Evolutionary conservation across 2,888 invertebrate species (phyloP).

Genomic region (Drosophila eohydei): DNA sequence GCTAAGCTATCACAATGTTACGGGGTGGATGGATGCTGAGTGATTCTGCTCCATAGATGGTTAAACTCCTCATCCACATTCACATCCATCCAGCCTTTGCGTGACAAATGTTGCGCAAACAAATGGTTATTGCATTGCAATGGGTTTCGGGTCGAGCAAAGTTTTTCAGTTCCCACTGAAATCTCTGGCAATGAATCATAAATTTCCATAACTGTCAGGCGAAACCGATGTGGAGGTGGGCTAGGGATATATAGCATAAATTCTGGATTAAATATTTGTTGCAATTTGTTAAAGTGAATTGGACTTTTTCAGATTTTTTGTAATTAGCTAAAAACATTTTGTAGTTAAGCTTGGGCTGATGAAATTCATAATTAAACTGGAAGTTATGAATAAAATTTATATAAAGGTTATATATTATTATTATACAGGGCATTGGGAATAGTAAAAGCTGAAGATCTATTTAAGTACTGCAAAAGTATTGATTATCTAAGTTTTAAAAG

Average conservation of each 20-base stretch:
- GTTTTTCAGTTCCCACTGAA: constrained; percentile 35
- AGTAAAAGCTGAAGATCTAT: background rate
- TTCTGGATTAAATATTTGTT: constrained; percentile 52
- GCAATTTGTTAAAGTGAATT: constrained; percentile 49
- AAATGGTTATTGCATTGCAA: constrained; percentile 70
- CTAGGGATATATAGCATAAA: constrained; percentile 9
- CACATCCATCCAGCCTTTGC: constrained; percentile 40
- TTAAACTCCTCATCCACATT: constrained; percentile 18
- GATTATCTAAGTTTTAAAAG: background rate
- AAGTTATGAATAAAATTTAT: too few relatives aligned
- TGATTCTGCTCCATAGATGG: constrained; percentile 41
- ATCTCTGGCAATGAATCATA: constrained; percentile 70
- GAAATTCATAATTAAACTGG: background rate
- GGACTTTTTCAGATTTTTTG: background rate
- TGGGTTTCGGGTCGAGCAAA: constrained; percentile 31
- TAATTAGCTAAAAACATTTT: constrained; percentile 58
- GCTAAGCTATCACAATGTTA: constrained; percentile 55
- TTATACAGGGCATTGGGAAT: background rate
- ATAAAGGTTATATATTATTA: background rate
- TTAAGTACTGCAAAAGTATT: background rate
- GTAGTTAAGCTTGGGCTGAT: background rate
- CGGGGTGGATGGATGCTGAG: constrained; percentile 64
- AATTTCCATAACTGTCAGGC: constrained; percentile 76
- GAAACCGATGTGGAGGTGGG: constrained; percentile 25
- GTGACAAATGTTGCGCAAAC: constrained; percentile 80